Percentiles rank a stretch among this genome's conserved stretches.
Conservation (phyloP, 2,888 invertebrate species). For the Xanthorhoe spadicearia region DNA sequence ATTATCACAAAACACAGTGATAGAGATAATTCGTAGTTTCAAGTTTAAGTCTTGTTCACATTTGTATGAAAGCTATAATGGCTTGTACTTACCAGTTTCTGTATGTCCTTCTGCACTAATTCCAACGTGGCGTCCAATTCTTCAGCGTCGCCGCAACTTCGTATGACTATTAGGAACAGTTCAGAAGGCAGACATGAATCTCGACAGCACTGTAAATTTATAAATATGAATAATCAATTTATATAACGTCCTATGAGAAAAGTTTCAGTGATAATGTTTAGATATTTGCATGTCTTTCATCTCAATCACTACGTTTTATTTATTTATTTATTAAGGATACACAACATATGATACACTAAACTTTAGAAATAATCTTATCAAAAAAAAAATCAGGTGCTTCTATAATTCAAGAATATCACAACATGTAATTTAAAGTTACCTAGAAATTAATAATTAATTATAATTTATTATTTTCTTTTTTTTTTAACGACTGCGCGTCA, state of each 20-base stretch:
- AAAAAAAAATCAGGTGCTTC: no score
- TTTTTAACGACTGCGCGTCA: no score
- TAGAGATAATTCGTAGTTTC: background rate
- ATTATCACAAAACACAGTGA: background rate
- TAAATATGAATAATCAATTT: background rate
- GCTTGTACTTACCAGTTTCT: constrained; percentile 84
- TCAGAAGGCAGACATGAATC: constrained; percentile 92
- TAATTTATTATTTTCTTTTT: no score
- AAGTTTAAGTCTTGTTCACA: background rate
- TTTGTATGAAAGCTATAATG: constrained; percentile 7
- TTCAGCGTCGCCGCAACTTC: constrained; percentile 91
- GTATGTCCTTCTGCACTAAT: constrained; percentile 92
- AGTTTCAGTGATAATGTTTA: background rate
- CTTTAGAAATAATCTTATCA: no score
- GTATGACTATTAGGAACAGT: constrained; percentile 92
- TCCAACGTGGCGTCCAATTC: constrained; percentile 93
- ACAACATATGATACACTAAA: no score
- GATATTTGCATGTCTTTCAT: background rate
- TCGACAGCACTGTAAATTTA: constrained; percentile 88
- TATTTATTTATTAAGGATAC: no score
- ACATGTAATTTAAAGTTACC: no score
- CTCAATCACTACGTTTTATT: no score
- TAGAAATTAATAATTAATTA: no score
- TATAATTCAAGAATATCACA: no score
- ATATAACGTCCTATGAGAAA: constrained; percentile 1